Percentiles rank a stretch among this genome's conserved stretches.
Conservation (phyloP, 1,140 invertebrate species). For the Heliconius melpomene region DNA sequence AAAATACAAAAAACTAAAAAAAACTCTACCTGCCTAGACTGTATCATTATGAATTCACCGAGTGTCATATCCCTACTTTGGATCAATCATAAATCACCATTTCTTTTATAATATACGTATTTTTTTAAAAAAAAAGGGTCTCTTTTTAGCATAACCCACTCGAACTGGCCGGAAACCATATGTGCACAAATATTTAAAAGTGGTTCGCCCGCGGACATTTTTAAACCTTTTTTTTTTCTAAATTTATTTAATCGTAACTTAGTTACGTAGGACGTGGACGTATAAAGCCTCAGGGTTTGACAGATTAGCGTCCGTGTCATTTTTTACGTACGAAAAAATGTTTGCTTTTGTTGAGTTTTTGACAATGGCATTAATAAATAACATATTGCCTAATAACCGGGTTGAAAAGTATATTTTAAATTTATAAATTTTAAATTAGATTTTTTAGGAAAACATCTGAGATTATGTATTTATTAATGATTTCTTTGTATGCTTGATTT, state of each 20-base stretch:
- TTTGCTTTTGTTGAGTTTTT: conserved; percentile 60
- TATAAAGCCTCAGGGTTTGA: conserved; percentile 66
- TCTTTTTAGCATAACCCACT: conserved; percentile 77
- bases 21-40: neutral
- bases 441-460: neutral
- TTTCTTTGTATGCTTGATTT: neutral
- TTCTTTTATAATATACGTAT: conserved; percentile 42
- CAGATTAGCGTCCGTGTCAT: conserved; percentile 70
- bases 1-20: neutral
- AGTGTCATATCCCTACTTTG: conserved; percentile 39
- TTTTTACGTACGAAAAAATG: conserved; percentile 51
- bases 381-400: conserved; percentile 62
- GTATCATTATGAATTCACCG: conserved; percentile 39
- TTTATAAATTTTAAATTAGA: neutral
- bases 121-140: conserved; percentile 53
- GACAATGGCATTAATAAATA: conserved; percentile 72
- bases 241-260: conserved; percentile 80
- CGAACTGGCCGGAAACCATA: conserved; percentile 78
- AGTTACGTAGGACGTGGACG: conserved; percentile 56
- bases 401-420: conserved; percentile 18
- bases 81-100: conserved; percentile 63
- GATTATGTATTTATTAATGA: neutral
- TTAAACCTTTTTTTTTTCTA: conserved; percentile 57
- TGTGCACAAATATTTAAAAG: conserved; percentile 78
- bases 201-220: conserved; percentile 65